Evolutionary conservation across 2,888 invertebrate genomes (phyloP).

Genomic region (Drosophila aldrichi): DNA sequence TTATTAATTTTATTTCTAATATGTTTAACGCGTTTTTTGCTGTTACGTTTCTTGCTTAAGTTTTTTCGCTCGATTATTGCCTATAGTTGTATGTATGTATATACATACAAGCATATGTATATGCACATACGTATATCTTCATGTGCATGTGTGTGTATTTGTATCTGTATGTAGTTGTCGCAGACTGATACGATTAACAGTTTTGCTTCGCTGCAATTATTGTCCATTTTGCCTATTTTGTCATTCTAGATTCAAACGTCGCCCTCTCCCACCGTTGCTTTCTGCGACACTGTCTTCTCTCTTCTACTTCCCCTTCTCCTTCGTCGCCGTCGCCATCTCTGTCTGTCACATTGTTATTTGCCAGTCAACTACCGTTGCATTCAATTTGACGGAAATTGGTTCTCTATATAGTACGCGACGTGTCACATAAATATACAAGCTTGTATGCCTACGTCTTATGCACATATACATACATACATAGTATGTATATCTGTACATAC

Average conservation of each 20-base stretch:
- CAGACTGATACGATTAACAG: conserved; percentile 43
- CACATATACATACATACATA: no score
- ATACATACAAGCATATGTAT: no score
- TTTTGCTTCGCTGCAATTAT: conserved; percentile 45
- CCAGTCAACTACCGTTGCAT: conserved; percentile 24
- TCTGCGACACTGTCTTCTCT: not conserved
- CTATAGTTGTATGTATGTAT: not conserved
- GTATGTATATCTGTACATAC: not conserved
- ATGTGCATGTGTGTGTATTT: not conserved
- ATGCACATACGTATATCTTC: not conserved
- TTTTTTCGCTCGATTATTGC: conserved; percentile 43
- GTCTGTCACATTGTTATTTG: conserved; percentile 10
- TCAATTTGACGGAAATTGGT: conserved; percentile 46
- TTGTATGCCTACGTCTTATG: not conserved
- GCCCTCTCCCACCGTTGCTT: not conserved
- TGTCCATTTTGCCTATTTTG: conserved; percentile 39
- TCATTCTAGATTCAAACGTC: conserved; percentile 10
- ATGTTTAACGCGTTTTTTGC: not conserved
- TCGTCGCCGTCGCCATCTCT: not conserved
- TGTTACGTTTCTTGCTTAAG: conserved; percentile 23
- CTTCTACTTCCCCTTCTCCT: not conserved
- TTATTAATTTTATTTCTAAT: not conserved
- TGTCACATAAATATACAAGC: conserved; percentile 20
- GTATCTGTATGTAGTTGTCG: not conserved
- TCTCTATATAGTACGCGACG: conserved; percentile 22